Conservation (phyloP, 2,797 vertebrate genomes). For the Serranus cabrilla region DNA sequence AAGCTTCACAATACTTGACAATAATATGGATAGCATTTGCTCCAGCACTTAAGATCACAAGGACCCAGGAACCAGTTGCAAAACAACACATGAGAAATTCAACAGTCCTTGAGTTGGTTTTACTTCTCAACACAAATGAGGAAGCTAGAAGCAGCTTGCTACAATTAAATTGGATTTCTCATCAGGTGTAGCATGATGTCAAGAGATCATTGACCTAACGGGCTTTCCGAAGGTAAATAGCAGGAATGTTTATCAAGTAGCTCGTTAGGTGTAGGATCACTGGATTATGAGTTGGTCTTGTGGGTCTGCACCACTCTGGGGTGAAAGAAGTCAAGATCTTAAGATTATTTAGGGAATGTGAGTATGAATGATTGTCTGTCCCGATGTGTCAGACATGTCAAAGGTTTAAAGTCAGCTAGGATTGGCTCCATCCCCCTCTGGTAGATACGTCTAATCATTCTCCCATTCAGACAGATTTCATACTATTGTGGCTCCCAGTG, state of each 20-base stretch:
- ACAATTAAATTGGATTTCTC: slow-evolving; percentile 22
- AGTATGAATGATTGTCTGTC: too few relatives aligned
- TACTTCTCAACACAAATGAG: neutral
- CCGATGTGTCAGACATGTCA: too few relatives aligned
- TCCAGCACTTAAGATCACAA: neutral
- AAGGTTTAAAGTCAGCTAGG: too few relatives aligned
- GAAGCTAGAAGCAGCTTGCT: neutral
- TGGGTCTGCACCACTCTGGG: too few relatives aligned
- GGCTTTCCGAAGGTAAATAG: neutral
- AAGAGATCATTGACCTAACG: neutral
- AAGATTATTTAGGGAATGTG: too few relatives aligned
- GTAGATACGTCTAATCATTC: too few relatives aligned
- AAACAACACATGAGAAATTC: neutral
- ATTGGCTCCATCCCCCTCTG: too few relatives aligned
- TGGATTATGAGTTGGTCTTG: neutral
- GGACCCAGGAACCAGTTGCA: neutral
- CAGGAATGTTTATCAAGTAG: slow-evolving; percentile 1
- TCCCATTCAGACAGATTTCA: too few relatives aligned
- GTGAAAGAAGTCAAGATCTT: neutral
- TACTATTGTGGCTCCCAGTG: too few relatives aligned
- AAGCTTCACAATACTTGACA: neutral
- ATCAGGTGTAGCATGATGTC: neutral
- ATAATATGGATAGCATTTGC: neutral
- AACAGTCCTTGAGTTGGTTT: neutral
- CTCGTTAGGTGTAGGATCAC: slow-evolving; percentile 10